Conservation (phyloP, 2,797 vertebrate species). For the Eospalax fontanierii region DNA sequence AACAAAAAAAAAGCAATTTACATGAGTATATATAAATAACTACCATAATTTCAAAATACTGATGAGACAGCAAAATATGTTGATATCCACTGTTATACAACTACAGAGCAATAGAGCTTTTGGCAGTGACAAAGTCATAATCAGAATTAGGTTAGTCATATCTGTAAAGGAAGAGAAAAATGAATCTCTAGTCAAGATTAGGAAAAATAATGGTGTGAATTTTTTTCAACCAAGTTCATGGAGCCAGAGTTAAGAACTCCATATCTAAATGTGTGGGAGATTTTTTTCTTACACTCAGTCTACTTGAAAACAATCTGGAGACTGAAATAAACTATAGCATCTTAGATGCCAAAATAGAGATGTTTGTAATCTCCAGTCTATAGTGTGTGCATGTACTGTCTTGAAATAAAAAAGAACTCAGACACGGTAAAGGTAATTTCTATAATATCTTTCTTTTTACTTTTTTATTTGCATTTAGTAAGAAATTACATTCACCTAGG, state of each 20-base stretch:
- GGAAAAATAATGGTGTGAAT: neutral
- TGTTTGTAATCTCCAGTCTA: neutral
- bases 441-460: no score
- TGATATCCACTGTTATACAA: neutral
- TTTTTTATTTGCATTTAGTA: no score
- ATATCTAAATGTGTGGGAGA: neutral
- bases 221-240: neutral
- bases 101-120: neutral
- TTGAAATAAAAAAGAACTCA: neutral
- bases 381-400: neutral
- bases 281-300: neutral
- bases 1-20: constrained; percentile 26
- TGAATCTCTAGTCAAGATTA: neutral
- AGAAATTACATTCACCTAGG: no score
- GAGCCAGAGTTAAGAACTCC: neutral
- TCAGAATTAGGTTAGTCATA: neutral
- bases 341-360: neutral
- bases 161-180: neutral
- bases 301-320: constrained; percentile 23
- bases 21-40: neutral
- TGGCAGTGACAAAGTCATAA: neutral
- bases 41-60: neutral
- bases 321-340: constrained; percentile 14
- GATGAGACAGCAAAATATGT: neutral
- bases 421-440: neutral